Evolutionary conservation across 2,797 vertebrate genomes (phyloP), one percentile per base, ranked within the genome.

Genomic region (Tachyglossus aculeatus): DNA sequence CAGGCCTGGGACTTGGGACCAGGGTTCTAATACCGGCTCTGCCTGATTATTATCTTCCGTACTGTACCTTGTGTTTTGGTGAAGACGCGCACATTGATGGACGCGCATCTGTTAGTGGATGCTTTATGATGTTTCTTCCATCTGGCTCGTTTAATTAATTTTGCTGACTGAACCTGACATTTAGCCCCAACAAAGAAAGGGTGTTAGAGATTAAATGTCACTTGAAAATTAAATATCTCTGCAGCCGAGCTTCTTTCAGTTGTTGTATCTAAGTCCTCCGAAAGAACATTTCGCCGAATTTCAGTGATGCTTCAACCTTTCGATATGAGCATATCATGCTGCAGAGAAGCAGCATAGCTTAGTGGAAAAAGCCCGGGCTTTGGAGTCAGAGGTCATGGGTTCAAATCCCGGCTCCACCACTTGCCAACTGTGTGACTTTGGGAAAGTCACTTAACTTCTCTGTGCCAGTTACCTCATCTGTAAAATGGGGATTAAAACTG

Each of bases 191-290:
- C 44, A 78, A 68, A 69, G 50, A 55, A 55, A 25, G 22, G 25
- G 37, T 13, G 16, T 70, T 67, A 66, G 73, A 77, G 71, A 57
- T 82, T 72, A 85, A 71, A 68, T 68, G 43, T 70, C 59, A 65
- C 68, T 82, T 83, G 76, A 84, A 77, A 83, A 77, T 73, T 62
- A 83, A 81, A 71, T 56, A 75, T 55, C 56, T 63, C 31, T 24
- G 53, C n/a, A 16, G 50, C 29, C 51, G 54, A 78, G 52, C 50
- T 71, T 57, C 57, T 72, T n/a, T 33, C 18, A 51, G 3, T 51
- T 31, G 31, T 33, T 33, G 27, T 33, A 32, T 19, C 47, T 32
- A 31, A 32, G 15, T 47, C 11, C 33, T 3, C 21, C 14, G n/a
- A 32, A 3, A 50, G 47, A n/a, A 50, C 15, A 33, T 13, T 39